Base-by-base conservation (phyloP, 2,113 vertebrate species). In the Motacilla alba region DNA sequence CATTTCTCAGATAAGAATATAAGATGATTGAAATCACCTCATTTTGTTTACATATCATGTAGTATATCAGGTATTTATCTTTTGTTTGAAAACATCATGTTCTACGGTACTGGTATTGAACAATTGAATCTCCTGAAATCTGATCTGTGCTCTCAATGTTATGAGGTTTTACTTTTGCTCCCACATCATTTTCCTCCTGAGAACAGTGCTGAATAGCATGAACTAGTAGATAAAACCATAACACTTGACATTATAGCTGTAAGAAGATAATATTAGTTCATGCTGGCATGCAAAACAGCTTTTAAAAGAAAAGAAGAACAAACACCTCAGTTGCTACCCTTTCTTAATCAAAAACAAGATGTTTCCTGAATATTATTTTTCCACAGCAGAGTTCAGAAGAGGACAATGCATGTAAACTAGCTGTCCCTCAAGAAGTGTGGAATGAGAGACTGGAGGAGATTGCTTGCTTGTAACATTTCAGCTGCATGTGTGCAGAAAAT, bases 41-140 rank as follows among this genome's bases (percentile, higher is more conserved):
- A 19, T 62, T 90, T 95, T 58, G 4, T 60, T 82, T 37, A 78
- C 8, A 49, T 39, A 28, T 13, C 10, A 67, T 66, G 74, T 75
- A 67, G 58, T 77, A 59, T 18, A 63, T 35, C 11, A 31, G 22
- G 4, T 59, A 6, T 39, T 73, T 70, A 41, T 74, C 7, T 44
- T 90, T 74, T 22, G 3, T 30, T 90, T 82, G 28, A 39, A 92
- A 78, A 49, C 5, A 19, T 49, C 31, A 67, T 53, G 19, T 30
- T 41, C 8, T 60, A 56, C 7, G 5, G 2, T 9, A 43, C 5
- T 46, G 10, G 46, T 53, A 26, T 7, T 19, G 39, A 53, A 80
- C 27, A 79, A 70, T 0, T 43, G 4, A 76, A 56, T 3, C 4
- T 60, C 50, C 18, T n/a, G 37, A 90, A 84, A 66, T 0, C 0